Base-by-base conservation (phyloP, 2,113 vertebrate species). In the Oryctolagus cuniculus region DNA sequence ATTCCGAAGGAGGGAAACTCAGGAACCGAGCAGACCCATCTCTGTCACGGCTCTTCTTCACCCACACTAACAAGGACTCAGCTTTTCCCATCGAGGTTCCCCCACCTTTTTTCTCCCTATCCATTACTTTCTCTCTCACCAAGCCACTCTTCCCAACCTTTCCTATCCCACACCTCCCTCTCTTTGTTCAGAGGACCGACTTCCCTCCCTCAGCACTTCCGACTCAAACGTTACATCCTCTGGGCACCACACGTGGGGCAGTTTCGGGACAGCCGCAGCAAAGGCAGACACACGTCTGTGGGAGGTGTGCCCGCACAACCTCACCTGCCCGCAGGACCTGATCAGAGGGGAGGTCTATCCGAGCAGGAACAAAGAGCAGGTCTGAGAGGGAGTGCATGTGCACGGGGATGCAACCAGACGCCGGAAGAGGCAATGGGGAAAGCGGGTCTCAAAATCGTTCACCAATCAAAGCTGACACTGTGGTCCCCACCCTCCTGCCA, bases 211-310 rank as follows among this genome's bases (percentile, higher is more conserved):
- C 38, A 15, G 44, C 19, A 55, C 44, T 1, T 3, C 16, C 3
- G 8, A 66, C 24, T 38, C 44, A 66, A 72, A 53, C 2, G 5
- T 1, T 36, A 74, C 34, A 38, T 36, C 72, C 73, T 77, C 6
- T 10, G 36, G n/a, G 61, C 25, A n/a, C 34, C 10, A 7, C 8
- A 10, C 10, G 7, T 25, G 44, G 21, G 31, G 80, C 25, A 13
- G 55, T 0, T 10, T 77, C 81, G 31, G 85, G 67, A 74, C 36
- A 58, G 21, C 4, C 10, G 11, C 4, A 61, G 53, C 80, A 63
- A 55, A 29, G 0, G 8, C 3, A 22, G 49, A 69, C 10, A 38
- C 13, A 9, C 0, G 0, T 21, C 67, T 16, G 3, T 0, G 2
- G 0, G 3, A n/a, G 58, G 51, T 61, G 67, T 29, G 29, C 36